A percentile compares a stretch with the other conserved stretches of the same genome.
These are phyloP conservation scores for Nyleta sp. DNA, from an alignment of 2,888 invertebrate species.

Conservation along the genomic window DNA sequence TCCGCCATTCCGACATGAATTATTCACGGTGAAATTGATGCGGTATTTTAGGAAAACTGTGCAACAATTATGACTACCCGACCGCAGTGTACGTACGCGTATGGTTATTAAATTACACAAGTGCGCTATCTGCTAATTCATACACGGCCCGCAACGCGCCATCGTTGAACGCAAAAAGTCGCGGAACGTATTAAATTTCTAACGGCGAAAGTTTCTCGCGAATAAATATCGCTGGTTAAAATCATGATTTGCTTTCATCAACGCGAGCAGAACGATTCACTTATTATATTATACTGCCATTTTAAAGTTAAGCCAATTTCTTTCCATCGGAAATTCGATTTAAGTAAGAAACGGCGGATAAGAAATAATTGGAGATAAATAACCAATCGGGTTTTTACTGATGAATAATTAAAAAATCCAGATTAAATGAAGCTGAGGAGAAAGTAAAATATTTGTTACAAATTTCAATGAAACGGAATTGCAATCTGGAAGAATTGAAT, in stretches of 20 bases:
- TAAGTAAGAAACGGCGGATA: no score
- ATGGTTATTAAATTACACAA: slow-evolving; percentile 55
- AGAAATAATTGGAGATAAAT: no score
- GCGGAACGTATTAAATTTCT: slow-evolving; percentile 37
- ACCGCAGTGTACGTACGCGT: slow-evolving; percentile 29
- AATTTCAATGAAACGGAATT: no score
- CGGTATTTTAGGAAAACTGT: slow-evolving; percentile 55
- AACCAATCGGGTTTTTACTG: no score
- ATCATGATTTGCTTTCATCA: slow-evolving; percentile 35
- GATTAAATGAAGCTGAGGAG: no score
- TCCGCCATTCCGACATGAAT: slow-evolving; percentile 49
- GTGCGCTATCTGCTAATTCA: slow-evolving; percentile 43
- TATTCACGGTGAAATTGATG: slow-evolving; percentile 57
- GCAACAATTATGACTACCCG: slow-evolving; percentile 47
- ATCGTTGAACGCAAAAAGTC: slow-evolving; percentile 42
- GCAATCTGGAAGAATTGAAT: no score
- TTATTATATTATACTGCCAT: slow-evolving; percentile 12
- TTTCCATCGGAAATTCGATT: no score
- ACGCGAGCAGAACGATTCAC: slow-evolving; percentile 7
- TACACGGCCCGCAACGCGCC: slow-evolving; percentile 19
- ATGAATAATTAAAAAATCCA: no score
- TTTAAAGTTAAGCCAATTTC: no score
- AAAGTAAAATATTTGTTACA: no score
- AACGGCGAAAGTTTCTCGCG: slow-evolving; percentile 21
- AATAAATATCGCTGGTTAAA: slow-evolving; percentile 33